A percentile compares a stretch with the other conserved stretches of the same genome.
Evolutionary conservation across 2,797 vertebrate species (phyloP).

Genomic region (Anguilla anguilla): DNA sequence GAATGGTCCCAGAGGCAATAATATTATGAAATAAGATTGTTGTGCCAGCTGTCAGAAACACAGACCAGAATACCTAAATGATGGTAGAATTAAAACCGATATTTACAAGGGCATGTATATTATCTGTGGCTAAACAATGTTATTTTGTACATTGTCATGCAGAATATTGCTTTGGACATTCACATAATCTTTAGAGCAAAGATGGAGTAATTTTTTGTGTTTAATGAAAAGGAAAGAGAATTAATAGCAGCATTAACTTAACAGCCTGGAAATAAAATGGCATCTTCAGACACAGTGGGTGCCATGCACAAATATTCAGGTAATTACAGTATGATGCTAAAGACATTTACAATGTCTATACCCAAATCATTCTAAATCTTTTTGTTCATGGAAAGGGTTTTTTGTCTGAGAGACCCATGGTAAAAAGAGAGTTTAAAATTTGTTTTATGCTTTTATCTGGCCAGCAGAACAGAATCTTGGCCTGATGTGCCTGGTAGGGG

Average conservation of each 20-base stretch:
- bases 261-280: slow-evolving; percentile 4
- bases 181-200: slow-evolving; percentile 22
- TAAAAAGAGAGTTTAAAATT: neutral
- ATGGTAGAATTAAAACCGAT: neutral
- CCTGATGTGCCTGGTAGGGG: slow-evolving; percentile 4
- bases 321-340: slow-evolving; percentile 27
- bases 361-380: slow-evolving; percentile 2
- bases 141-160: slow-evolving; percentile 31
- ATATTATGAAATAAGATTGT: neutral
- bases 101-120: slow-evolving; percentile 8
- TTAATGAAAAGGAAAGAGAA: slow-evolving; percentile 38
- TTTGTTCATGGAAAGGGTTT: neutral
- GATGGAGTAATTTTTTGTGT: slow-evolving; percentile 33
- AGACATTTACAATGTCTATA: slow-evolving; percentile 22
- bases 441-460: no score
- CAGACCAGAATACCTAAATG: neutral
- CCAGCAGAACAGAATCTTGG: neutral
- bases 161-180: slow-evolving; percentile 38
- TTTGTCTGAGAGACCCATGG: neutral
- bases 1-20: neutral
- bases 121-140: slow-evolving; percentile 10
- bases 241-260: slow-evolving; percentile 36
- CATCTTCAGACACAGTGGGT: slow-evolving; percentile 25
- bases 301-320: slow-evolving; percentile 21
- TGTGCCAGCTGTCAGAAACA: neutral